A percentile compares a stretch with the other conserved stretches of the same genome.
phyloP scores from a whole-genome alignment of 2,113 vertebrate genomes.

The Mormyrus iriodes region DNA sequence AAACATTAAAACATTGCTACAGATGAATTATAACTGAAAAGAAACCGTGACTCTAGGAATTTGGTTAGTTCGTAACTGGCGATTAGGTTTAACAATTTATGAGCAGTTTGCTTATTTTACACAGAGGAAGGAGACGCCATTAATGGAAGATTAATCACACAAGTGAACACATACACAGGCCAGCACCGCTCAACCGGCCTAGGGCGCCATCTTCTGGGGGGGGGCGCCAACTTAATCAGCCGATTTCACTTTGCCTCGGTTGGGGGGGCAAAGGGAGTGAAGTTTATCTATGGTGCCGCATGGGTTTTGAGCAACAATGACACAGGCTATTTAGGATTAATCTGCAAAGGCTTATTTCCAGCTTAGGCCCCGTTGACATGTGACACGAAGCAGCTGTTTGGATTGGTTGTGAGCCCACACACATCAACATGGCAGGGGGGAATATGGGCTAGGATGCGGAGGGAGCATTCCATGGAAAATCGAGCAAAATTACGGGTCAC shows the following conservation, averaged over 20 bases:
- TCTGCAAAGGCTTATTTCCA: not conserved
- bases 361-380: not conserved
- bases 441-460: not conserved
- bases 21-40: not conserved
- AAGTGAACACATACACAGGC: not conserved
- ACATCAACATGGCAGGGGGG: not conserved
- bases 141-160: not conserved
- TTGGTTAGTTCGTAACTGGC: not conserved
- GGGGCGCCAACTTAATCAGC: not conserved
- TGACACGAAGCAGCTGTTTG: not conserved
- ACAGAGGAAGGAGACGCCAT: not conserved
- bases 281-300: not conserved
- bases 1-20: not conserved
- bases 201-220: not conserved
- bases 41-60: not conserved
- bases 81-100: not conserved
- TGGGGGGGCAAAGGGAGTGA: not conserved
- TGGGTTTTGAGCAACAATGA: not conserved
- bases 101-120: conserved; percentile 25
- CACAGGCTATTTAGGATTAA: not conserved
- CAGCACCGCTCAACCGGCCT: not conserved
- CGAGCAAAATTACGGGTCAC: not conserved
- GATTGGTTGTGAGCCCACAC: not conserved
- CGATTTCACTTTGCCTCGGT: not conserved
- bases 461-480: not conserved